phyloP scores from a whole-genome alignment of 2,113 vertebrate species.

The Ictalurus furcatus region DNA sequence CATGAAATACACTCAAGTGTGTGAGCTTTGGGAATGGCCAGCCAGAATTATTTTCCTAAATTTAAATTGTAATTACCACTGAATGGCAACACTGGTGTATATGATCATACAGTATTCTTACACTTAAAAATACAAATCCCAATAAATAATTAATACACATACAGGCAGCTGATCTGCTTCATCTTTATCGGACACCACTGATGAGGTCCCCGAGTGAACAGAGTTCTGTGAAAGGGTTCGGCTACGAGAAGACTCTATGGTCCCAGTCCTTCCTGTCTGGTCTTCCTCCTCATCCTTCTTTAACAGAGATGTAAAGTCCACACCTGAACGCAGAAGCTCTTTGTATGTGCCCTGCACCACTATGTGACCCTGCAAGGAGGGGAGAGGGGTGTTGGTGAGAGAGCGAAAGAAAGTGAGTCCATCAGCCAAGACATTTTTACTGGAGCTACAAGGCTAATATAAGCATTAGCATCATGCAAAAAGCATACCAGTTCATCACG shows the following conservation, averaged over 20 bases:
- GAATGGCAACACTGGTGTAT: background rate
- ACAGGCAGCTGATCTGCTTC: constrained; percentile 75
- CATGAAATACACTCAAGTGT: background rate
- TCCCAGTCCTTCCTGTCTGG: constrained; percentile 52
- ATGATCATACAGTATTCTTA: constrained; percentile 39
- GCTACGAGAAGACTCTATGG: constrained; percentile 54
- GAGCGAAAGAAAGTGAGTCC: background rate
- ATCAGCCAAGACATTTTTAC: background rate
- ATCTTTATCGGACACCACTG: constrained; percentile 80
- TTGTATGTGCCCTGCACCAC: constrained; percentile 86
- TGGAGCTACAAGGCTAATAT: background rate
- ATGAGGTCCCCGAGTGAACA: constrained; percentile 80
- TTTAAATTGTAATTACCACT: background rate
- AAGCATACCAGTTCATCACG: background rate
- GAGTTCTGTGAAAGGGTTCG: constrained; percentile 88
- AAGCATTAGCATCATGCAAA: background rate
- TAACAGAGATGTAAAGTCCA: constrained; percentile 93
- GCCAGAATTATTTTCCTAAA: background rate
- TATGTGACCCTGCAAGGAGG: constrained; percentile 80
- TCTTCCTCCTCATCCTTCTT: constrained; percentile 83
- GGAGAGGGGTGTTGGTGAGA: background rate
- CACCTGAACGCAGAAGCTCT: constrained; percentile 84
- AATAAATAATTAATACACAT: constrained; percentile 26
- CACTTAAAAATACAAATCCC: background rate
- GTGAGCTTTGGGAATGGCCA: background rate